phyloP scores from a whole-genome alignment of 2,797 vertebrate species.

The Botia almorhae region DNA sequence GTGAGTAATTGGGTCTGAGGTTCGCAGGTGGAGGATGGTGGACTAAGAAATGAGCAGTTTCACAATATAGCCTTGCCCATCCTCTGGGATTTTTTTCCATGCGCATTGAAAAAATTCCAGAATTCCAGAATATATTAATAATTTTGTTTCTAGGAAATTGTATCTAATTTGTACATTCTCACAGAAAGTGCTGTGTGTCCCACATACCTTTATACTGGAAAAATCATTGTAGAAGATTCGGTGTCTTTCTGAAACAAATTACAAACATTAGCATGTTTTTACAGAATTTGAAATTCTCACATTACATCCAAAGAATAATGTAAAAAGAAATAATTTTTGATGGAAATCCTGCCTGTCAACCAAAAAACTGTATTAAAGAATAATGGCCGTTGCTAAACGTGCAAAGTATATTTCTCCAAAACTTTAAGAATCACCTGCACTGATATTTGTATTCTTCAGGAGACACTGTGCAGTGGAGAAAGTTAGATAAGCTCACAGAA shows the following conservation, averaged over 20 bases:
- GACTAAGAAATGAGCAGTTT: constrained; percentile 77
- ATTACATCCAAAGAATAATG: neutral
- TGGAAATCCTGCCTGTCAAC: no score
- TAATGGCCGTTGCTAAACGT: neutral
- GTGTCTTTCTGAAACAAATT: neutral
- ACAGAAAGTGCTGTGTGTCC: neutral
- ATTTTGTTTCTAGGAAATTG: constrained; percentile 48
- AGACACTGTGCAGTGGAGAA: no score
- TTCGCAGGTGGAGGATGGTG: constrained; percentile 69
- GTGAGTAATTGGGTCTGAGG: constrained; percentile 79
- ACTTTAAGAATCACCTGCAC: no score
- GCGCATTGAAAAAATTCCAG: constrained; percentile 33
- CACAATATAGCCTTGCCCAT: constrained; percentile 67
- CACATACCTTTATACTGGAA: neutral
- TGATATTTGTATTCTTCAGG: no score
- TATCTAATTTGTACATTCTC: neutral
- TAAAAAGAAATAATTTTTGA: no score
- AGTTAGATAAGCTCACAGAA: no score
- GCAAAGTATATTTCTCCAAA: no score
- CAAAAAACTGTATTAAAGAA: neutral
- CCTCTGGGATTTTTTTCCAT: constrained; percentile 62
- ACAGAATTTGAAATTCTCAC: constrained; percentile 3
- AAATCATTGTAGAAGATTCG: neutral
- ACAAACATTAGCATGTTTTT: neutral
- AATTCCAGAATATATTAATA: constrained; percentile 57